Conservation (phyloP, 2,113 vertebrate species). For the Caranx melampygus region DNA sequence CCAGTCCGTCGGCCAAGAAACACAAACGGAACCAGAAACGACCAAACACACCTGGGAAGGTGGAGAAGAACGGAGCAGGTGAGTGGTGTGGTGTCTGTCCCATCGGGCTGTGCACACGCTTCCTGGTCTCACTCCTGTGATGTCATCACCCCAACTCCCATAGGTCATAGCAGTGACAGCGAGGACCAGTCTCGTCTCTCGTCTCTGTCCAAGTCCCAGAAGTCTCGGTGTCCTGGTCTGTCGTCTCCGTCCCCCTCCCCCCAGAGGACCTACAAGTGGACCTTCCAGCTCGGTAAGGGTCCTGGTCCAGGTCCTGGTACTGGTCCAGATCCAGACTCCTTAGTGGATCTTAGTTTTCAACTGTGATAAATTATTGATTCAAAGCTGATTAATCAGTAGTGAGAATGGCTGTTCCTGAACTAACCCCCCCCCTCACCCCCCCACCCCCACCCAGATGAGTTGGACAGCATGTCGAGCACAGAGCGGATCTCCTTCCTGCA, state of each 20-base stretch:
- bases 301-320: no score
- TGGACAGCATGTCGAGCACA: slow-evolving; percentile 94
- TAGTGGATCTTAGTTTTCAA: no score
- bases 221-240: slow-evolving; percentile 83
- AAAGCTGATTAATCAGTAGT: no score
- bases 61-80: slow-evolving; percentile 96
- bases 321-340: no score
- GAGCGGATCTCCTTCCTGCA: slow-evolving; percentile 97
- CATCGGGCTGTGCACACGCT: no score
- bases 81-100: not conserved
- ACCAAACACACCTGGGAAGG: slow-evolving; percentile 84
- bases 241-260: slow-evolving; percentile 89
- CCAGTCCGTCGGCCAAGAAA: slow-evolving; percentile 90
- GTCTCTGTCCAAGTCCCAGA: slow-evolving; percentile 87
- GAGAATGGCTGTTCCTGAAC: no score
- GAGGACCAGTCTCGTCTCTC: slow-evolving; percentile 84
- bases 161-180: slow-evolving; percentile 98
- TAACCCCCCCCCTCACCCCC: no score
- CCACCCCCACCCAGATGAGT: slow-evolving; percentile 84
- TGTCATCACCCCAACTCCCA: not conserved
- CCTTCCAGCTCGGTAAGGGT: slow-evolving; percentile 89
- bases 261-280: slow-evolving; percentile 95
- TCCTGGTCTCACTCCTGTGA: no score
- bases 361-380: no score
- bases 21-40: slow-evolving; percentile 96